These are phyloP conservation scores for Cotesia typhae DNA, from an alignment of 1,140 invertebrate genomes.

Conservation along the genomic window DNA sequence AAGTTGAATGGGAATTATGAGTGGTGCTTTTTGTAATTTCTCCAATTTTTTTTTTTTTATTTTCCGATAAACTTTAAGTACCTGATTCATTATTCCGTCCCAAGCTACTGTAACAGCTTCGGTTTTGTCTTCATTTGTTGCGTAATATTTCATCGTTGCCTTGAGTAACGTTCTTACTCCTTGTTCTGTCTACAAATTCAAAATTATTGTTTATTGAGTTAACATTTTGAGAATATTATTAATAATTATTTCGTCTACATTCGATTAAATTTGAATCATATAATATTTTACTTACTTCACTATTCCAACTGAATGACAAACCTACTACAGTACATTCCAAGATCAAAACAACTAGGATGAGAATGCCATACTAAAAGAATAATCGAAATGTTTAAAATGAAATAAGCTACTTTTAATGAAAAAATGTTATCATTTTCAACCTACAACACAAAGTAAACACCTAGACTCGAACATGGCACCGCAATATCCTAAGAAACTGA, in stretches of 20 bases:
- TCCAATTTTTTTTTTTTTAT: too few relatives aligned
- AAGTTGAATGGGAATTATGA: constrained; percentile 5
- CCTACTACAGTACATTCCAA: constrained; percentile 78
- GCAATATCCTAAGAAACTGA: constrained; percentile 87
- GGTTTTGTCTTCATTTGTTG: constrained; percentile 61
- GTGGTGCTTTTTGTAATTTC: too few relatives aligned
- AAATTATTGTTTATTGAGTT: neutral
- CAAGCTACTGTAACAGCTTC: constrained; percentile 73
- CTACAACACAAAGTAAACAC: constrained; percentile 80
- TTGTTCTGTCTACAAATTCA: constrained; percentile 64
- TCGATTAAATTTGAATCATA: constrained; percentile 7
- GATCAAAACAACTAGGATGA: constrained; percentile 75
- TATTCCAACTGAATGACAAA: constrained; percentile 75
- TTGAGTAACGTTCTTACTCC: constrained; percentile 69
- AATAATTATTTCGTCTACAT: constrained; percentile 7
- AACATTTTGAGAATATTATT: constrained; percentile 7
- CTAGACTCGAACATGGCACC: constrained; percentile 84
- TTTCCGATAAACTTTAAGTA: constrained; percentile 40
- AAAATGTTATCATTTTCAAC: constrained; percentile 53
- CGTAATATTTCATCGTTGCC: constrained; percentile 69
- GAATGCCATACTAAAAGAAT: constrained; percentile 74
- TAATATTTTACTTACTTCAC: constrained; percentile 67
- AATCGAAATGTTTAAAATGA: neutral
- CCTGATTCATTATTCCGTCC: constrained; percentile 73
- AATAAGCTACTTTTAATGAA: constrained; percentile 11